Evolutionary conservation across 2,797 vertebrate species (phyloP), one percentile per base, ranked within the genome.

Genomic region (Chaunax sp.): DNA sequence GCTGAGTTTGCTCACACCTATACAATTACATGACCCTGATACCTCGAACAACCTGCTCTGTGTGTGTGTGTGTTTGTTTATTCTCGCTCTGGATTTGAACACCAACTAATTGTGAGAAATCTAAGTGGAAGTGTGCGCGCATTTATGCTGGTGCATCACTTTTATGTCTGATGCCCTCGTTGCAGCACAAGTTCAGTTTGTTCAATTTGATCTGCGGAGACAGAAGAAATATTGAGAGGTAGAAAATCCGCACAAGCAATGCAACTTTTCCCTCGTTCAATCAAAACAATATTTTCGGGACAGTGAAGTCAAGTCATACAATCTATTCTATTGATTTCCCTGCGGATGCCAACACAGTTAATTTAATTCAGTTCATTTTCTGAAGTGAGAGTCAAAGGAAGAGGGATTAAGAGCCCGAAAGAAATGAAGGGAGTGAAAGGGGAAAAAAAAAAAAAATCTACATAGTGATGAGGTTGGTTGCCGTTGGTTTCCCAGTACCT

Each of bases 361-460:
- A 77, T 85, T 83, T 78, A 82, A 84, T 69, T 53, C 50, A 62
- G 46, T 72, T 84, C 22, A 77, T 82, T 79, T 82, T 72, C 51
- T 59, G 49, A 80, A 74, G 66, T 47, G 51, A 54, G 53, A 76
- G 58, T 62, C 72, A 67, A 67, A 64, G 20, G 64, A 28, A 64
- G 37, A 47, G 18, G 33, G 55, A 69, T 25, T 53, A 78, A 78
- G 50, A 72, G 56, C 26, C 35, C 52, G 25, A 64, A 46, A 46
- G 23, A 58, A 64, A 66, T n/a, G 33, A 44, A 71, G 59, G 7
- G 19, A 0, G 28, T 0, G 13, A 23, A 37, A 2, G 16, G 5
- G 43, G 43, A 16, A 43, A 58, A 19, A 25, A 51, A 40, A 46
- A 6, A 41, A 55, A 19, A 25, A 51, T 26, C 19, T 20, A 3